Evolutionary conservation across 2,888 invertebrate genomes (phyloP), one percentile per base, ranked within the genome.

Genomic region (Baronia brevicornis): DNA sequence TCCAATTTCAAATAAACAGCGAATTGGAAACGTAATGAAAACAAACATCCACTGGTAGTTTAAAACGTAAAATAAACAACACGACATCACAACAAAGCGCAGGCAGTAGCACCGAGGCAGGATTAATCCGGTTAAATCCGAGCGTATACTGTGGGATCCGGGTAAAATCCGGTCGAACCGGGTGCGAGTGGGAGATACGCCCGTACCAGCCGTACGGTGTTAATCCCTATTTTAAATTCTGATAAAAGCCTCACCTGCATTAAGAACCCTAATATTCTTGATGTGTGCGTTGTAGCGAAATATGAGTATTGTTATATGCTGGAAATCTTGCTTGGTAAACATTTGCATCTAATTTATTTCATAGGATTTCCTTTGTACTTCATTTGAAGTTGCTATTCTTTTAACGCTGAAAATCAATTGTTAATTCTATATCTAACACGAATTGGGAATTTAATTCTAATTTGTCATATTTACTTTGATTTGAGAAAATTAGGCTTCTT

Each of bases 161-260:
- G 48, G 46, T 39, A 45, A 46, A 57, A 54, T 58, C 52, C 56
- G 54, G 33, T 43, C 43, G 51, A 52, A 54, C 51, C 53, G 59
- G 59, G 65, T 54, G 62, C 58, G 65, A 51, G 51, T 39, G 61
- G 65, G 74, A 72, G 74, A 75, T 69, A 69, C 50, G 43, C 44
- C 54, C 61, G 56, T 60, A 62, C 68, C 57, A 61, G 67, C 63
- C 55, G 54, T 62, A 57, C 63, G 62, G 74, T 71, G 78, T 64
- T 84, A 85, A 84, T 78, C 78, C 78, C 69, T 58, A 60, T 73
- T 84, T 80, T 79, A 80, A 84, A 80, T 77, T 72, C 69, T 72
- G 73, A 74, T 78, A 75, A 74, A 72, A 63, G 64, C 64, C 59
- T 49, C 56, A 78, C 77, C 74, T 78, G 67, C 60, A 52, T 58